Conservation (phyloP, 2,113 vertebrate species). For the Lagopus leucura region DNA sequence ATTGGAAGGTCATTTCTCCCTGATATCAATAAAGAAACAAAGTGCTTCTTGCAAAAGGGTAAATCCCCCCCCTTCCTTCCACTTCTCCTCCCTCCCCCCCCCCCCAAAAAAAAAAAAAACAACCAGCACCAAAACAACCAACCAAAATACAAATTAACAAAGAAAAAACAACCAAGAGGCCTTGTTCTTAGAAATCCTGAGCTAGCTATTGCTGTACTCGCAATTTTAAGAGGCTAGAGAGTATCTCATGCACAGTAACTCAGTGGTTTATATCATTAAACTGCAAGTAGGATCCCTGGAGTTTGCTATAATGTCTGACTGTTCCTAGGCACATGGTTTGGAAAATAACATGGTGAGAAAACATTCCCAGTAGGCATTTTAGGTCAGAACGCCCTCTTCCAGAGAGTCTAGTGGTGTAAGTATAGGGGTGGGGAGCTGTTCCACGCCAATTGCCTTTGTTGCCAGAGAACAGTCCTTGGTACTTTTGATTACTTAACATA, state of each 20-base stretch:
- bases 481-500: neutral
- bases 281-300: neutral
- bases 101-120: neutral
- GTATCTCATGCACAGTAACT: neutral
- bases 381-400: neutral
- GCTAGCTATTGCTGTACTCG: neutral
- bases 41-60: neutral
- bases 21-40: neutral
- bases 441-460: neutral
- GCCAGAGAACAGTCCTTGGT: neutral
- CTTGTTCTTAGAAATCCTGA: neutral
- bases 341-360: neutral
- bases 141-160: neutral
- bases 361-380: neutral
- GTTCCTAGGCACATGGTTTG: neutral
- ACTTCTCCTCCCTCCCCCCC: fast-evolving
- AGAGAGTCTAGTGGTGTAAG: neutral
- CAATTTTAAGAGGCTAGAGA: neutral
- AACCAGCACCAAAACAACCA: neutral
- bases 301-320: neutral
- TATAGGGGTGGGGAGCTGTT: neutral
- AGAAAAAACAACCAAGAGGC: neutral
- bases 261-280: neutral
- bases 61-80: too few species aligned
- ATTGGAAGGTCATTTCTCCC: neutral